Evolutionary conservation across 2,797 vertebrate species (phyloP).

Genomic region (Ctenochaetus hawaiiensis): DNA sequence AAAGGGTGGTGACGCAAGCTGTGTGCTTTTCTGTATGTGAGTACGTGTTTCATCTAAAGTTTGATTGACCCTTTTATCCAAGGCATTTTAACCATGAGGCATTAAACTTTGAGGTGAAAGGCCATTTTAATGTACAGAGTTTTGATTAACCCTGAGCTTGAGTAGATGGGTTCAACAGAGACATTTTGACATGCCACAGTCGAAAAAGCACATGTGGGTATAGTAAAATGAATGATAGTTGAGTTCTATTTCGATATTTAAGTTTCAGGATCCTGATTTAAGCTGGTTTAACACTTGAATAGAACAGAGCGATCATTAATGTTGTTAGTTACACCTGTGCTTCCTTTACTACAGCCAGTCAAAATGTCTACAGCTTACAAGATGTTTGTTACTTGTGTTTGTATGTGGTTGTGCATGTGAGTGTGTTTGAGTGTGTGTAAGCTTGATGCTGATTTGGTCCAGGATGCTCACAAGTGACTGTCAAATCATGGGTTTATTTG

Average conservation of each 20-base stretch:
- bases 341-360: no score
- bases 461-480: background rate
- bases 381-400: no score
- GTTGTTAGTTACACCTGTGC: no score
- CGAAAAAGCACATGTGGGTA: no score
- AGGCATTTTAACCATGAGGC: background rate
- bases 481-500: background rate
- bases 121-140: background rate
- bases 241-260: no score
- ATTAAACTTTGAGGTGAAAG: background rate
- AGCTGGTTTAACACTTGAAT: no score
- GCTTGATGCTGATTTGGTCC: no score
- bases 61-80: background rate
- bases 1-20: conserved; percentile 55
- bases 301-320: no score
- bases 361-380: no score
- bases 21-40: background rate
- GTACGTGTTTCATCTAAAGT: background rate
- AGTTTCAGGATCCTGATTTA: no score
- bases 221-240: no score
- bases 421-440: background rate
- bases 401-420: background rate
- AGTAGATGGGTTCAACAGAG: no score
- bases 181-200: background rate
- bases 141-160: background rate